A percentile compares a stretch with the other conserved stretches of the same genome.
Evolutionary conservation across 1,140 invertebrate species (phyloP).

Genomic region (Zaprionus vittiger): DNA sequence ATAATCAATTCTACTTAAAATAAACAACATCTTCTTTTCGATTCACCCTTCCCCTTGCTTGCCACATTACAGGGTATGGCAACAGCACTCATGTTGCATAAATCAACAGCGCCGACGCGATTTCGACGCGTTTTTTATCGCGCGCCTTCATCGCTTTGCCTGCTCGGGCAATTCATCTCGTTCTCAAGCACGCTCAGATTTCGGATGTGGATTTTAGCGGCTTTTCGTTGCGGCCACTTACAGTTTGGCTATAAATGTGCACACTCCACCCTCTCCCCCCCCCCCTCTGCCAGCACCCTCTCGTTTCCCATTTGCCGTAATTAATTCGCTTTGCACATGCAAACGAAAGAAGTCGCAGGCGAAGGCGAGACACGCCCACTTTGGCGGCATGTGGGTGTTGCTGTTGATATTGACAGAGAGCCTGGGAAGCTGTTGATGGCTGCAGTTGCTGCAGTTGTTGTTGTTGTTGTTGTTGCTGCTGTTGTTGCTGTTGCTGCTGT

Average conservation of each 20-base stretch:
- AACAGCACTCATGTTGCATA: constrained; percentile 55
- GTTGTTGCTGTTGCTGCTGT: constrained; percentile 41
- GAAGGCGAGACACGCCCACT: constrained; percentile 55
- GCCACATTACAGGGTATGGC: constrained; percentile 9
- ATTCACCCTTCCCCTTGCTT: background rate
- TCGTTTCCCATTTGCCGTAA: constrained; percentile 55
- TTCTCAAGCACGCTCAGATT: constrained; percentile 65
- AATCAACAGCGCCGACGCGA: constrained; percentile 65
- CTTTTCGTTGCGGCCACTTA: background rate
- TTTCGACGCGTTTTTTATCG: constrained; percentile 67
- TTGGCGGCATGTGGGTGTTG: constrained; percentile 59
- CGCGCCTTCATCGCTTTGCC: constrained; percentile 56
- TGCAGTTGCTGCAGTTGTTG: background rate
- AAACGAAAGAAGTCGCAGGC: constrained; percentile 24
- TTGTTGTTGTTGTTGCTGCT: constrained; percentile 1
- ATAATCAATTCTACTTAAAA: background rate
- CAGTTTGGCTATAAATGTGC: background rate
- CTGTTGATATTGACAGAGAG: constrained; percentile 26
- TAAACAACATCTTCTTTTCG: background rate
- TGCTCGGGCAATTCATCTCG: constrained; percentile 72
- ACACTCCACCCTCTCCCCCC: background rate
- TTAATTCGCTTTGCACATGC: constrained; percentile 78
- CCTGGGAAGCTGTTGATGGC: constrained; percentile 43
- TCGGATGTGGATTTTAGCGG: constrained; percentile 38
- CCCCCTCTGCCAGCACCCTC: too few species aligned